Conservation (phyloP, 2,888 invertebrate species). For the Teleiodes luculella region DNA sequence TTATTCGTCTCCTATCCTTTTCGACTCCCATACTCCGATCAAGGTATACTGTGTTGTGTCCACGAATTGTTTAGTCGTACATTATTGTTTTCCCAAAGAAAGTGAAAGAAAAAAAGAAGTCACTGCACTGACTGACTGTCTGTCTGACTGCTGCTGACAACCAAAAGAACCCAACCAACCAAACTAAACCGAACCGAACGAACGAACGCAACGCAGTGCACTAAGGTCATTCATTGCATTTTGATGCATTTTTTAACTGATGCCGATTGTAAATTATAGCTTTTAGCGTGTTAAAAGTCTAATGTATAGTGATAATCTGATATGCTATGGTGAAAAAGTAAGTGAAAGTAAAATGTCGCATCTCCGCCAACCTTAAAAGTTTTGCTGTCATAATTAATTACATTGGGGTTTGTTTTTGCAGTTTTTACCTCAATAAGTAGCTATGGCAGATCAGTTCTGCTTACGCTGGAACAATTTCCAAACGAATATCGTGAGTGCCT, state of each 20-base stretch:
- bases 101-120: no score
- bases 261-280: constrained; percentile 29
- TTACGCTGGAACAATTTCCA: constrained; percentile 87
- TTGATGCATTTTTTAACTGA: constrained; percentile 57
- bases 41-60: no score
- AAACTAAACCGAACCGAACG: constrained; percentile 68
- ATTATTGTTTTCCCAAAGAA: no score
- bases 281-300: constrained; percentile 34
- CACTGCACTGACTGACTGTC: no score
- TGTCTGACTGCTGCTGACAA: no score
- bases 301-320: constrained; percentile 39
- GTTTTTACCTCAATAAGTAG: constrained; percentile 47
- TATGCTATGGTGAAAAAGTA: constrained; percentile 40
- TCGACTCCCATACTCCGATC: no score
- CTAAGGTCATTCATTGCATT: constrained; percentile 76
- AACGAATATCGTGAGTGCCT: constrained; percentile 82
- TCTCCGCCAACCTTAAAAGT: constrained; percentile 23
- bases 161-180: no score
- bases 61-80: no score
- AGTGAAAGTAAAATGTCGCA: constrained; percentile 25
- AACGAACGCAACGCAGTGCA: constrained; percentile 49
- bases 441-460: constrained; percentile 83
- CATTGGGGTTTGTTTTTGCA: constrained; percentile 39
- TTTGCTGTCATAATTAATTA: constrained; percentile 40
- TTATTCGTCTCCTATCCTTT: no score